These are phyloP conservation scores for Brenthis ino DNA, from an alignment of 2,888 invertebrate species.

Conservation along the genomic window DNA sequence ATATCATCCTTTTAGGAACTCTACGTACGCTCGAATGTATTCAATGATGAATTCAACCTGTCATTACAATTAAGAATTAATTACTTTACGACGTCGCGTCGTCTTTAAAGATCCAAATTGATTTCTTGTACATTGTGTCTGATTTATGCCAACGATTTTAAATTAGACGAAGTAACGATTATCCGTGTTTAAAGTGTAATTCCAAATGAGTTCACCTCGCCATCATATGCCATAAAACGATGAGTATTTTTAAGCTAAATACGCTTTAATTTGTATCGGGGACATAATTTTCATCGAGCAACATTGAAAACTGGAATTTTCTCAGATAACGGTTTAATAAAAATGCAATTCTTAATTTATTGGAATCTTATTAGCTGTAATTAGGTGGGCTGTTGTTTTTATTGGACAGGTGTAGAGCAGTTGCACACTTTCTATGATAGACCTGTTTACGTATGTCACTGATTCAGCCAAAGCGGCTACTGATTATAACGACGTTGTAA, in stretches of 20 bases:
- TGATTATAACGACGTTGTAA: slow-evolving; percentile 37
- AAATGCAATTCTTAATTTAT: slow-evolving; percentile 27
- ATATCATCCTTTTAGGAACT: slow-evolving; percentile 29
- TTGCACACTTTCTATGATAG: slow-evolving; percentile 41
- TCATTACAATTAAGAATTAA: slow-evolving; percentile 45
- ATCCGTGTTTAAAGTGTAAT: slow-evolving; percentile 60
- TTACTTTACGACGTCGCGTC: slow-evolving; percentile 42
- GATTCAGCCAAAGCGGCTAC: slow-evolving; percentile 33
- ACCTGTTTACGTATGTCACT: slow-evolving; percentile 39
- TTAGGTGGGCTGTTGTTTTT: slow-evolving; percentile 34
- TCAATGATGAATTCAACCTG: slow-evolving; percentile 42
- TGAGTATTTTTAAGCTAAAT: slow-evolving; percentile 15
- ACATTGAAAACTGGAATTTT: slow-evolving; percentile 24
- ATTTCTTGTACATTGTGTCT: slow-evolving; percentile 48
- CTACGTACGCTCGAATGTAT: slow-evolving; percentile 31
- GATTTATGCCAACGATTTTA: slow-evolving; percentile 49
- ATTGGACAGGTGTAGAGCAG: slow-evolving; percentile 38
- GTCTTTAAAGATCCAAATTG: slow-evolving; percentile 42
- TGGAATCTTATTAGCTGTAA: slow-evolving; percentile 37
- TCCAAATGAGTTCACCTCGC: slow-evolving; percentile 51
- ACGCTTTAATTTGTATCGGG: slow-evolving; percentile 25
- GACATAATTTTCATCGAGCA: slow-evolving; percentile 14
- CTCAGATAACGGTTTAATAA: slow-evolving; percentile 14
- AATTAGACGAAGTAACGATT: slow-evolving; percentile 63
- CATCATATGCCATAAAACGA: slow-evolving; percentile 29